Evolutionary conservation across 2,888 invertebrate species (phyloP), one percentile per base, ranked within the genome.

Genomic region (Fissipunctia ypsillon): DNA sequence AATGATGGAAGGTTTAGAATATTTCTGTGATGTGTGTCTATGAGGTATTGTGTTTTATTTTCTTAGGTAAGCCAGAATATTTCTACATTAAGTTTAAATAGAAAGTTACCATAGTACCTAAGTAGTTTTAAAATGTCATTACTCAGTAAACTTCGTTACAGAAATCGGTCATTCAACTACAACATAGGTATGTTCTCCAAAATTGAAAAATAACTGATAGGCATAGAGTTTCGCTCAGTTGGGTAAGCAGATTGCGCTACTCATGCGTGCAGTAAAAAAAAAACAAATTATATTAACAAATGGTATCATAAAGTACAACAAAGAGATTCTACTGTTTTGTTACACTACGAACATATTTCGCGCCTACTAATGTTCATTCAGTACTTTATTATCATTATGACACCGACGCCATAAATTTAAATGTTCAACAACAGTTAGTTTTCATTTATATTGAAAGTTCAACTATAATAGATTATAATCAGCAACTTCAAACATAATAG

Each of bases 351-450:
- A 63, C 57, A 67, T 57, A 78, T 64, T 59, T 28, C 52, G 35
- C 41, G 22, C 43, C 31, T 35, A 52, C 80, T 67, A 67, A 73
- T 73, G 61, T 57, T 52, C 67, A 79, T 73, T 79, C 73, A 64
- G 66, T 52, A 57, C 41, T 73, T 67, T 45, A 71, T 78, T 78
- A 57, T 57, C 63, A 54, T 79, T 67, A 54, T 79, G 63, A 67
- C 73, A 67, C 45, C 35, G 19, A 54, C 31, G 45, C 71, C 48
- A 60, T 78, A 71, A 71, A 77, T 64, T 64, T 7, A 31, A 31
- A 67, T 52, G 48, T 57, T 67, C 41, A 56, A 73, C 31, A 57
- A 57, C 73, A 57, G 61, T 66, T 57, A 72, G 72, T 72, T 61
- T 73, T 67, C 31, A 59, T 73, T 57, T 52, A 73, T 43, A 67